Evolutionary conservation across 1,140 invertebrate species (phyloP), one percentile per base, ranked within the genome.

Genomic region (Drosophila bifasciata): DNA sequence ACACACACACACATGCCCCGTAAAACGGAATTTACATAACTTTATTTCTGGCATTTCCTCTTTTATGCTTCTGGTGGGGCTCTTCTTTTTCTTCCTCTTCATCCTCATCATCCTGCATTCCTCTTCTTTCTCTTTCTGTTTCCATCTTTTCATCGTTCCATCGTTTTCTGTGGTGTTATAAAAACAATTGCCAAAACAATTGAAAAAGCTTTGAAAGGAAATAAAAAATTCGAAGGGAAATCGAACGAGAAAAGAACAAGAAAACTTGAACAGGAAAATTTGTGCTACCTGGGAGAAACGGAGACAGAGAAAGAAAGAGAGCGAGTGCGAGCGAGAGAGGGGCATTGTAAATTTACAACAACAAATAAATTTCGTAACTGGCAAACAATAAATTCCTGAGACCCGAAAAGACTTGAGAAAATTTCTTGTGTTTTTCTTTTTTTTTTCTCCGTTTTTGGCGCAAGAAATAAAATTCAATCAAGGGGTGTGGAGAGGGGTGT

Each of bases 351-450:
- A 88, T 88, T 86, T 86, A 76, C 80, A 85, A 71, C 76, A 85
- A 85, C 62, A 85, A 85, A 85, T 86, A 85, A 85, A 85, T 86
- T 86, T 88, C 58, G 78, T 78, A 88, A 88, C 83, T 86, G 83
- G 79, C 66, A 86, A 79, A 88, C 83, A 86, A 86, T 86, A 86
- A 86, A 86, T 86, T 88, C 76, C 83, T 68, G 71, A 85, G 68
- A 68, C 81, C 56, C 79, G 58, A 78, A 36, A 36, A 55, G 70
- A 84, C 80, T 81, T 83, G 73, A 48, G 69, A 63, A 80, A 73
- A 83, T 57, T 70, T 44, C 64, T 69, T 36, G 32, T 36, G 11
- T 36, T 32, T 32, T 43, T n/a, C 6, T 44, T 16, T 69, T 48
- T 44, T 16, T 50, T 41, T 58, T 69, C 44, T 50, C 39, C 3